Base-by-base conservation (phyloP, 2,888 invertebrate species). In the Drosophila percnosoma region DNA sequence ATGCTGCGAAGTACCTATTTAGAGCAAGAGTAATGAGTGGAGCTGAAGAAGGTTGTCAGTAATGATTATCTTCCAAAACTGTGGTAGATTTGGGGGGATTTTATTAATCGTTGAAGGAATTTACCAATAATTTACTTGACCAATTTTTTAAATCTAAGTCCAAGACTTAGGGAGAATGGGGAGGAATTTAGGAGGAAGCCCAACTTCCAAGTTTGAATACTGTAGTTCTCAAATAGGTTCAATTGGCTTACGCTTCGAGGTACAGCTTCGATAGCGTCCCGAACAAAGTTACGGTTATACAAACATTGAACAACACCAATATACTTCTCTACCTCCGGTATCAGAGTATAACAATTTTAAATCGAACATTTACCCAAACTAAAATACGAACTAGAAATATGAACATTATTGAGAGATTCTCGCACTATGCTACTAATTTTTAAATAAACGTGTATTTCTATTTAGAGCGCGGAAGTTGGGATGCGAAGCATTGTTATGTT, bases 391-490 rank as follows among this genome's bases (percentile, higher is more conserved):
- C 40, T 65, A 66, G 59, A 73, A 69, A 63, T 31, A 52, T 51
- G n/a, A 48, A 64, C 21, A 27, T 52, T 61, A 55, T 60, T 63
- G 21, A 51, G 40, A 27, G 63, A 48, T 49, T 68, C 55, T 69
- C 60, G 45, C 60, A 66, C 38, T 60, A 68, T 70, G 65, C 73
- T 81, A 88, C 75, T 89, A 66, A 77, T 83, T 76, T 79, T 69
- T 54, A 76, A 79, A 80, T 77, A 73, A 75, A 83, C 76, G 71
- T 87, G 71, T 93, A 96, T 92, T 92, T 95, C 94, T 95, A 96
- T 97, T 96, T 97, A 99, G 99, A 98, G 98, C 96, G 98, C 99
- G 96, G 99, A 99, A 96, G 99, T 98, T 94, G 99, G 99, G 95
- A 99, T 99, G 96, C 97, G 98, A 96, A 97, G 98, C 95, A 97